Evolutionary conservation across 2,113 vertebrate genomes (phyloP).

Genomic region (Pituophis catenifer): DNA sequence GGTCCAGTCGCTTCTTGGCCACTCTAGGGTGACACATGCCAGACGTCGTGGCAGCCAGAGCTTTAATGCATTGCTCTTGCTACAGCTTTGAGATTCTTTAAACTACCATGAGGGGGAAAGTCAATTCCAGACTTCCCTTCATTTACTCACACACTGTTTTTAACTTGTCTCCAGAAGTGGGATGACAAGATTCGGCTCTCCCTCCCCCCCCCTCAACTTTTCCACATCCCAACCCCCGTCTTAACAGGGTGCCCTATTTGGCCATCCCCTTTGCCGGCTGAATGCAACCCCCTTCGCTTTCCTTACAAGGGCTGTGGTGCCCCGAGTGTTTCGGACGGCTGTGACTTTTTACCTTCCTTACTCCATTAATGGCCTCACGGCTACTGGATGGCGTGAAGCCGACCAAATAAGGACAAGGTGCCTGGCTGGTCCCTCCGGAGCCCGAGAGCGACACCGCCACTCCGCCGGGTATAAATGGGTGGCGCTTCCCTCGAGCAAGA

Average conservation of each 20-base stretch:
- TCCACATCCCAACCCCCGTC: not conserved
- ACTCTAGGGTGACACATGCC: constrained; percentile 5
- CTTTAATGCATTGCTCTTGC: constrained; percentile 27
- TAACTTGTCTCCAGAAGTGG: constrained; percentile 25
- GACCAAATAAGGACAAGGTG: constrained; percentile 87
- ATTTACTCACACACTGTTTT: not conserved
- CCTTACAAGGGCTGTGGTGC: constrained; percentile 77
- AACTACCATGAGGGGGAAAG: constrained; percentile 33
- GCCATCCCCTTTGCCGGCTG: constrained; percentile 60
- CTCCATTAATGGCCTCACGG: constrained; percentile 85
- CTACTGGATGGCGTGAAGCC: constrained; percentile 70
- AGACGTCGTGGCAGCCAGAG: constrained; percentile 4
- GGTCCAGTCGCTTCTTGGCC: not conserved
- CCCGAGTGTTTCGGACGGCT: constrained; percentile 53
- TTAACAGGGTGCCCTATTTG: constrained; percentile 68
- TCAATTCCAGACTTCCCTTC: not conserved
- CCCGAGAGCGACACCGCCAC: constrained; percentile 12
- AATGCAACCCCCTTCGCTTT: constrained; percentile 61
- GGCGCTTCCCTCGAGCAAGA: constrained; percentile 34
- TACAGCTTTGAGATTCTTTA: constrained; percentile 51
- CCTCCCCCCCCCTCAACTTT: too few species aligned
- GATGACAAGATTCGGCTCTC: constrained; percentile 3
- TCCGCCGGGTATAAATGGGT: constrained; percentile 68
- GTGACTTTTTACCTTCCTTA: constrained; percentile 60
- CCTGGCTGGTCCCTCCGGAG: constrained; percentile 55